These are phyloP conservation scores for Theretra japonica DNA, from an alignment of 2,888 invertebrate species.

Conservation along the genomic window DNA sequence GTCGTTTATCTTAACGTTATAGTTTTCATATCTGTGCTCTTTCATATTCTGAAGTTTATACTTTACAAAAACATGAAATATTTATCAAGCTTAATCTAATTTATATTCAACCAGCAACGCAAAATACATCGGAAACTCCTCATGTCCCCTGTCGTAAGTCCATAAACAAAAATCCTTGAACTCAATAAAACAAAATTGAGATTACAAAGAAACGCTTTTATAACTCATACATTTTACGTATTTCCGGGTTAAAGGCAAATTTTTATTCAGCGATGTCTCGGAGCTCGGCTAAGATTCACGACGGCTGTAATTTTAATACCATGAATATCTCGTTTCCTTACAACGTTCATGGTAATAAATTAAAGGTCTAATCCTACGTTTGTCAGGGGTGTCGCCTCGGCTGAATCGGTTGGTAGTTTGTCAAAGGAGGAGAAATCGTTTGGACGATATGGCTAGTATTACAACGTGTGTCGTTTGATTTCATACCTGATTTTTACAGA, in stretches of 20 bases:
- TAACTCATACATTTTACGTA: not conserved
- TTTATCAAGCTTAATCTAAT: too few species aligned
- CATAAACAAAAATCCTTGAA: slow-evolving; percentile 1
- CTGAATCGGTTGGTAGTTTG: slow-evolving; percentile 48
- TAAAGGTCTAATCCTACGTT: slow-evolving; percentile 50
- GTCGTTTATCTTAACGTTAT: too few species aligned
- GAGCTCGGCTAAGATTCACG: not conserved
- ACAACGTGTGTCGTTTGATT: not conserved
- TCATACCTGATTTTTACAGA: not conserved
- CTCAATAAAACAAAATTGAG: slow-evolving; percentile 1
- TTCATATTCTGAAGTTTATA: too few species aligned
- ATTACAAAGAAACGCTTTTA: slow-evolving; percentile 1
- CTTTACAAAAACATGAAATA: too few species aligned
- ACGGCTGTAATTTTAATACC: slow-evolving; percentile 45
- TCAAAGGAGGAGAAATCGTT: slow-evolving; percentile 21
- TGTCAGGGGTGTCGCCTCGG: slow-evolving; percentile 47
- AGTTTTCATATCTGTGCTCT: too few species aligned
- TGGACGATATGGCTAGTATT: slow-evolving; percentile 2
- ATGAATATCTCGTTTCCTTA: slow-evolving; percentile 46
- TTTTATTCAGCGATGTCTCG: slow-evolving; percentile 18
- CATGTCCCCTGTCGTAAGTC: not conserved
- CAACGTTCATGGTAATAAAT: slow-evolving; percentile 50
- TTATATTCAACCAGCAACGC: not conserved
- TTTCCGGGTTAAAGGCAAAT: slow-evolving; percentile 7
- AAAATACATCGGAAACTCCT: not conserved